These are phyloP conservation scores for Littorina saxatilis DNA, from an alignment of 1,140 invertebrate species.

Conservation along the genomic window DNA sequence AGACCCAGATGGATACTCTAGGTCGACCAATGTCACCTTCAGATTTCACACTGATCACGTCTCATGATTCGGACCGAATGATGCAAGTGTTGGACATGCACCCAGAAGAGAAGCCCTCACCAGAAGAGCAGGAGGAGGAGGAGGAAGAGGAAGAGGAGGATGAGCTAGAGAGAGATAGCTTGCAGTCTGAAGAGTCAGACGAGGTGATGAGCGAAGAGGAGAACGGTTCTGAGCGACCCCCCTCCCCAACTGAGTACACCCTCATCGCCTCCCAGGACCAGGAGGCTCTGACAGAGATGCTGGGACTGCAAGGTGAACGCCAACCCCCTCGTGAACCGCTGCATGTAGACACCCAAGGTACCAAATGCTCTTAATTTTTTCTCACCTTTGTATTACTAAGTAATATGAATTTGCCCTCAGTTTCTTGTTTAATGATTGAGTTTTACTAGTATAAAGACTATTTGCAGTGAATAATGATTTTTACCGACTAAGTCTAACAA, in stretches of 20 bases:
- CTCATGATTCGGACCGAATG: conserved; percentile 43
- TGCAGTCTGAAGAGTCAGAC: conserved; percentile 32
- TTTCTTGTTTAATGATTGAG: background rate
- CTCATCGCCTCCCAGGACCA: conserved; percentile 70
- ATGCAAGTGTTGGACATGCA: conserved; percentile 28
- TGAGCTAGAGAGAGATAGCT: conserved; percentile 41
- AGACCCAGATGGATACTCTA: conserved; percentile 23
- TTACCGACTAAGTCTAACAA: too few species aligned
- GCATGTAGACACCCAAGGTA: conserved; percentile 32
- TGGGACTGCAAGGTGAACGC: conserved; percentile 45
- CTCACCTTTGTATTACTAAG: background rate
- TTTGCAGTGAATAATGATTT: too few species aligned
- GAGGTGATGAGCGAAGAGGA: conserved; percentile 41
- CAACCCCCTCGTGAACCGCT: conserved; percentile 40
- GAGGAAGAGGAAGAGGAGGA: conserved; percentile 40
- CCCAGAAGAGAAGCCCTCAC: conserved; percentile 33
- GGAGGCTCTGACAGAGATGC: conserved; percentile 60
- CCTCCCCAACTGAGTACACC: conserved; percentile 73
- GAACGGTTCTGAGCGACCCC: conserved; percentile 59
- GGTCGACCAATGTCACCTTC: conserved; percentile 64
- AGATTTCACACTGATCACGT: conserved; percentile 58
- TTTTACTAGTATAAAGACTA: too few species aligned
- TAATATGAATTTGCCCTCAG: background rate
- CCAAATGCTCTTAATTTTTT: background rate
- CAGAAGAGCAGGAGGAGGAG: conserved; percentile 28